Conservation (phyloP, 2,113 vertebrate species). For the Cyanistes caeruleus region DNA sequence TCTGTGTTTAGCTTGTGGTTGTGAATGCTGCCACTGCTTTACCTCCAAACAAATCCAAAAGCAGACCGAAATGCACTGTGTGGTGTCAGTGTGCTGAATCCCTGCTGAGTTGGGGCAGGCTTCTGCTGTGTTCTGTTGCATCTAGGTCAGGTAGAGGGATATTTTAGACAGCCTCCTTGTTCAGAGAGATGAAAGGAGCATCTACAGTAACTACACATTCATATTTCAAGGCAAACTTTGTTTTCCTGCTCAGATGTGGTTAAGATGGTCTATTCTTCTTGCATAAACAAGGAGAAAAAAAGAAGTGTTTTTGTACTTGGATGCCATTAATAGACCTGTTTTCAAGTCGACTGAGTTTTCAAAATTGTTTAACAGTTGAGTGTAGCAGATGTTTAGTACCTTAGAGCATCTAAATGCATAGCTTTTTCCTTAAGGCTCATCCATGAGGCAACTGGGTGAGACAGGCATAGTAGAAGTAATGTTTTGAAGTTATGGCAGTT, state of each 20-base stretch:
- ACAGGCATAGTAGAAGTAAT: neutral
- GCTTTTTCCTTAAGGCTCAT: neutral
- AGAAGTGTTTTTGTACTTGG: neutral
- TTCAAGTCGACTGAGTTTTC: neutral
- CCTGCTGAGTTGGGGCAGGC: constrained; percentile 43
- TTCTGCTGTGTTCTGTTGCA: constrained; percentile 9
- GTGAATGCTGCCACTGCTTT: neutral
- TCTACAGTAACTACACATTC: neutral
- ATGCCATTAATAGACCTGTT: neutral
- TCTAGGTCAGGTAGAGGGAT: constrained; percentile 48
- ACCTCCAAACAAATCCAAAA: neutral
- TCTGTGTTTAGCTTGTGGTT: neutral
- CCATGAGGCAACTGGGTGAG: neutral
- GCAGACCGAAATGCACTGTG: neutral
- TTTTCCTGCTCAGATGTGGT: neutral
- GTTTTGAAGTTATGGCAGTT: neutral
- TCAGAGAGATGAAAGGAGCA: neutral
- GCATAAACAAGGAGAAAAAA: neutral
- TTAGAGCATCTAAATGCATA: neutral
- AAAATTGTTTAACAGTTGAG: neutral
- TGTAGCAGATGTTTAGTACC: neutral
- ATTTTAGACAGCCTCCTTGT: constrained; percentile 29
- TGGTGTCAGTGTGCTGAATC: neutral
- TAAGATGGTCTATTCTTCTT: neutral
- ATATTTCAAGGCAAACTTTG: neutral